Conservation (phyloP, 2,113 vertebrate genomes). For the Myrmecobius fasciatus region DNA sequence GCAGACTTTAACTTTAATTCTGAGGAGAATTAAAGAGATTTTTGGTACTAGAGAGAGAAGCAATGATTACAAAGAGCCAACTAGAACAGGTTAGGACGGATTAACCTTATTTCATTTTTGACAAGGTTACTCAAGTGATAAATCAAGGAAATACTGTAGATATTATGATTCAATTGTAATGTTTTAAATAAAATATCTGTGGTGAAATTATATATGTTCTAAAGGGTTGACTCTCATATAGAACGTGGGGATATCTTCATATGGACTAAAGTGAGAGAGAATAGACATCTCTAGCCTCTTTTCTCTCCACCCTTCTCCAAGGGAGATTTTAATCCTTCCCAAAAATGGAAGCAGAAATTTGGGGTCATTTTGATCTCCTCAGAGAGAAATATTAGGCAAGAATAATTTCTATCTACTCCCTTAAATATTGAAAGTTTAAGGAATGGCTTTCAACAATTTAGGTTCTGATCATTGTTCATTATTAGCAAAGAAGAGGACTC, state of each 20-base stretch:
- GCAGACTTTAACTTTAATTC: not conserved
- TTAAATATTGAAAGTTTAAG: not conserved
- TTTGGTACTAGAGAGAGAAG: not conserved
- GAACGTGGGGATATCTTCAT: not conserved
- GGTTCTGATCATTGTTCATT: not conserved
- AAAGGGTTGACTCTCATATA: not conserved
- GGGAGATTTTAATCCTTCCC: not conserved
- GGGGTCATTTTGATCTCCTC: not conserved
- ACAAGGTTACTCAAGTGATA: not conserved
- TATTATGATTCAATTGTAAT: not conserved
- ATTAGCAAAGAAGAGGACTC: not conserved
- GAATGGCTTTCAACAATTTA: not conserved
- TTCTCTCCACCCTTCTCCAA: not conserved
- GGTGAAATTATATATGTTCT: not conserved
- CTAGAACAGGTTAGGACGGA: too few species aligned
- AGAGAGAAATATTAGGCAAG: not conserved
- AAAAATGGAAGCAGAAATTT: not conserved
- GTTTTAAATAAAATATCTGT: not conserved
- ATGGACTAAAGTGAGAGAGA: not conserved
- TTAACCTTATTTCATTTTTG: not conserved
- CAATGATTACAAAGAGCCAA: not conserved
- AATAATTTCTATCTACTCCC: not conserved
- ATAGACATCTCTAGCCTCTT: not conserved
- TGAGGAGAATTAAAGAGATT: not conserved
- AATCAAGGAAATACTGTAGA: not conserved